A percentile compares a stretch with the other conserved stretches of the same genome.
These are phyloP conservation scores for Nibea coibor DNA, from an alignment of 2,113 vertebrate genomes.

Conservation along the genomic window DNA sequence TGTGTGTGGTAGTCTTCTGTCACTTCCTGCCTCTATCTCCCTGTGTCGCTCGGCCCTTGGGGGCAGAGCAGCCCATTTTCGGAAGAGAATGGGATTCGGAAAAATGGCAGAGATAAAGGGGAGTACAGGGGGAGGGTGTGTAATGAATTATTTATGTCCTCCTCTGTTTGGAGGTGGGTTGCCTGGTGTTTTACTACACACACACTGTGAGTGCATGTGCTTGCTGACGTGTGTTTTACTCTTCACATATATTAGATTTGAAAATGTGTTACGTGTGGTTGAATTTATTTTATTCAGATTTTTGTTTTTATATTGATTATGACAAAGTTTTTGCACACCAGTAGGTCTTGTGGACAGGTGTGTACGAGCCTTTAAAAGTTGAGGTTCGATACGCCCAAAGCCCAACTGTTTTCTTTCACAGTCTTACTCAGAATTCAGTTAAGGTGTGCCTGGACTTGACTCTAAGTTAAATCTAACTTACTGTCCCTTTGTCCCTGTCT, in stretches of 20 bases:
- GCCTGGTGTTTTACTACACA: conserved; percentile 18
- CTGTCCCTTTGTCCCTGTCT: neutral
- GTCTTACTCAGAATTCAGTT: too few relatives aligned
- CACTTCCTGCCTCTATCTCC: conserved; percentile 46
- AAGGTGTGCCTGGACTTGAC: neutral
- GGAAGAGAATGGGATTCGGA: conserved; percentile 40
- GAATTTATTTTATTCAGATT: neutral
- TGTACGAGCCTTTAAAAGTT: neutral
- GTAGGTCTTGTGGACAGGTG: neutral
- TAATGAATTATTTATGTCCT: conserved; percentile 67
- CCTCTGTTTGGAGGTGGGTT: conserved; percentile 11
- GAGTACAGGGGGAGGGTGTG: conserved; percentile 28
- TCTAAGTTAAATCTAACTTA: neutral
- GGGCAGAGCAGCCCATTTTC: conserved; percentile 52
- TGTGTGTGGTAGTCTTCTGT: conserved; percentile 28
- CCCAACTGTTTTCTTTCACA: neutral
- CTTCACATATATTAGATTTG: neutral
- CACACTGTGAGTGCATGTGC: neutral
- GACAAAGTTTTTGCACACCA: neutral
- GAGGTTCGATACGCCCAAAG: neutral
- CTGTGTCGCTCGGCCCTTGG: neutral
- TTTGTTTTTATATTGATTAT: neutral
- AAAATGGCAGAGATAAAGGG: conserved; percentile 59
- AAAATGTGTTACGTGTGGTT: neutral
- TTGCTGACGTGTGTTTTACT: neutral